Evolutionary conservation across 2,113 vertebrate genomes (phyloP).

Genomic region (Daphoenositta chrysoptera): DNA sequence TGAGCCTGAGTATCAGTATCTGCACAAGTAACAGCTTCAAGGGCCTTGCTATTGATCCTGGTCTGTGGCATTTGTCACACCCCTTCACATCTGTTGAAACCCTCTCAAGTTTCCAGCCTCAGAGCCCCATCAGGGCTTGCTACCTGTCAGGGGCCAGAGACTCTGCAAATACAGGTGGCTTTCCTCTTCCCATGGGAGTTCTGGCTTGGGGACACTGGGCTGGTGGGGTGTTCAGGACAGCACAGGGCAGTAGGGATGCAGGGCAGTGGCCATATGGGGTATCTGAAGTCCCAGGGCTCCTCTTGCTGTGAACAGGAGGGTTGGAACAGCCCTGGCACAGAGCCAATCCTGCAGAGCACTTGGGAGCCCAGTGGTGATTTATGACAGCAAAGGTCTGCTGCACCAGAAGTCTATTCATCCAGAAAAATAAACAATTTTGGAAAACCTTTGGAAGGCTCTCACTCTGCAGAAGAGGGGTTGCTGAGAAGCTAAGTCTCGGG

Average conservation of each 20-base stretch:
- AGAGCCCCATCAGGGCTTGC: neutral
- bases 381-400: neutral
- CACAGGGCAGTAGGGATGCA: neutral
- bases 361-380: neutral
- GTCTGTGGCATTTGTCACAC: neutral
- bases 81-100: neutral
- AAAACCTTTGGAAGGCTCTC: neutral
- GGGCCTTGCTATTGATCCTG: neutral
- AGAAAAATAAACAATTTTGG: neutral
- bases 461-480: neutral
- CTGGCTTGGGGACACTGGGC: neutral
- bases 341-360: neutral
- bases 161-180: rapidly evolving
- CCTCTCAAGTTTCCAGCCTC: neutral
- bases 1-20: neutral
- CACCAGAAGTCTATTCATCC: neutral
- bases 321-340: neutral
- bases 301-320: neutral
- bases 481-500: neutral
- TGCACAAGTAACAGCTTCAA: neutral
- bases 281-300: neutral
- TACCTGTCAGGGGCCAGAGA: rapidly evolving
- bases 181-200: neutral
- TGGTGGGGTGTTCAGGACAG: neutral
- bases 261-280: rapidly evolving